Evolutionary conservation across 2,797 vertebrate genomes (phyloP).

Genomic region (Myripristis murdjan): DNA sequence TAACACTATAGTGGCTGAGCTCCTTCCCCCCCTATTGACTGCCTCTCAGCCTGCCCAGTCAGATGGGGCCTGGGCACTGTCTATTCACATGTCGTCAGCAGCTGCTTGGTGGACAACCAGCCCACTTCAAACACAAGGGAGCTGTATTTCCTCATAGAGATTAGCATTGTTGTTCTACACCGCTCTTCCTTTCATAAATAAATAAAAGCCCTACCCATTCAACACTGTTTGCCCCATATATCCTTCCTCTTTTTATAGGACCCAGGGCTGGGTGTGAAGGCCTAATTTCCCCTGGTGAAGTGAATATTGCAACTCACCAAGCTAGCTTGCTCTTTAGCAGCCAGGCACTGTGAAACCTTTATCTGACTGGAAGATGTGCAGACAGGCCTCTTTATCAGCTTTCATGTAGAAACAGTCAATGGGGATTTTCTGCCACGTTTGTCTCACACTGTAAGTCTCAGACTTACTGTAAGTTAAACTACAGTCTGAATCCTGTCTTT

Average conservation of each 20-base stretch:
- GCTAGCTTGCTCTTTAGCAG: slow-evolving; percentile 14
- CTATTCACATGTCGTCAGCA: slow-evolving; percentile 76
- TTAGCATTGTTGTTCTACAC: slow-evolving; percentile 63
- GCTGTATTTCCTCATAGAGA: slow-evolving; percentile 65
- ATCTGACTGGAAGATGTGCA: slow-evolving; percentile 5
- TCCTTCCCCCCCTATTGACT: slow-evolving; percentile 44
- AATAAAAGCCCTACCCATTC: slow-evolving; percentile 64
- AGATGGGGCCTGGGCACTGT: slow-evolving; percentile 55
- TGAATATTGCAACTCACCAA: slow-evolving; percentile 39
- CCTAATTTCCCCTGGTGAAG: slow-evolving; percentile 63
- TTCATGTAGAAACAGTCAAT: slow-evolving; percentile 27
- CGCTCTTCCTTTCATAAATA: slow-evolving; percentile 71
- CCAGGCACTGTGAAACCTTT: slow-evolving; percentile 36
- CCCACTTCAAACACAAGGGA: slow-evolving; percentile 70
- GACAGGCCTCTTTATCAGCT: slow-evolving; percentile 14
- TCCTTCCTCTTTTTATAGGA: slow-evolving; percentile 73
- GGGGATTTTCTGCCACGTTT: slow-evolving; percentile 8
- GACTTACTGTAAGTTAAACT: slow-evolving; percentile 7
- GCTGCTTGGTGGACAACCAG: slow-evolving; percentile 57
- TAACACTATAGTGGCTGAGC: slow-evolving; percentile 21
- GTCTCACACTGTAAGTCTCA: slow-evolving; percentile 11
- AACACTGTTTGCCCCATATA: slow-evolving; percentile 37
- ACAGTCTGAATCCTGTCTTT: slow-evolving; percentile 47
- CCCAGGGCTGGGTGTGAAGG: slow-evolving; percentile 43
- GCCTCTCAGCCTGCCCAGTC: slow-evolving; percentile 52